phyloP scores from a whole-genome alignment of 2,797 vertebrate genomes.

The Sebastes jordani region DNA sequence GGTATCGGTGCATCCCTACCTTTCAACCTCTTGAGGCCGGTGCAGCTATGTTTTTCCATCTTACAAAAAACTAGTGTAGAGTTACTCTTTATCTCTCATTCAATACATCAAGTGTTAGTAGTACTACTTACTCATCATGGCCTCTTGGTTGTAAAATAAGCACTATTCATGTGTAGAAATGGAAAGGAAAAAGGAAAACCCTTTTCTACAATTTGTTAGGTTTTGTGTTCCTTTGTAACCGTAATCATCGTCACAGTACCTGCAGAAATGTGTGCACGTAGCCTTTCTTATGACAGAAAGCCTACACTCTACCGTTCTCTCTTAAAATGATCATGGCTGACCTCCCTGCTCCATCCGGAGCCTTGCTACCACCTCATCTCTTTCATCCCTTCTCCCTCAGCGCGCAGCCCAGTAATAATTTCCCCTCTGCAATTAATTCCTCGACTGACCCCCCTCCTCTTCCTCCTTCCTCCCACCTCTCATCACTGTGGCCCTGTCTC shows the following conservation, averaged over 20 bases:
- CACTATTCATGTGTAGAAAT: background rate
- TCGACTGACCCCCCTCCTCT: slow-evolving; percentile 5
- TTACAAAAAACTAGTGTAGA: background rate
- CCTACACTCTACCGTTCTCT: background rate
- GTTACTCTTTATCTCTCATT: background rate
- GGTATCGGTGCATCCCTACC: too few species aligned
- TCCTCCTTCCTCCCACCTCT: background rate
- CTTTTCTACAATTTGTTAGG: background rate
- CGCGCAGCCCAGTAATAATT: slow-evolving; percentile 59
- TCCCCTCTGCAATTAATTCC: slow-evolving; percentile 68
- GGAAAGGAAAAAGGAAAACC: too few species aligned
- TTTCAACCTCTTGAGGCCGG: background rate
- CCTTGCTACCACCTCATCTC: slow-evolving; percentile 37
- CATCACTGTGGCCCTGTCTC: slow-evolving; percentile 53
- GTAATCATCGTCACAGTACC: background rate
- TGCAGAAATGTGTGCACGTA: background rate
- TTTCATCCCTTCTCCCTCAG: slow-evolving; percentile 56
- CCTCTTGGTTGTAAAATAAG: background rate
- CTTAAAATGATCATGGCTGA: slow-evolving; percentile 30
- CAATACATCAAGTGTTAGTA: background rate
- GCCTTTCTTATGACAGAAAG: background rate
- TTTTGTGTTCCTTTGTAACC: background rate
- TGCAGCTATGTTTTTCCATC: background rate
- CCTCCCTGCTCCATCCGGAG: slow-evolving; percentile 33
- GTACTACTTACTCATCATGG: background rate